Percentiles rank a stretch among this genome's conserved stretches.
These are phyloP conservation scores for Pangasius djambal DNA, from an alignment of 2,797 vertebrate genomes.

Conservation along the genomic window DNA sequence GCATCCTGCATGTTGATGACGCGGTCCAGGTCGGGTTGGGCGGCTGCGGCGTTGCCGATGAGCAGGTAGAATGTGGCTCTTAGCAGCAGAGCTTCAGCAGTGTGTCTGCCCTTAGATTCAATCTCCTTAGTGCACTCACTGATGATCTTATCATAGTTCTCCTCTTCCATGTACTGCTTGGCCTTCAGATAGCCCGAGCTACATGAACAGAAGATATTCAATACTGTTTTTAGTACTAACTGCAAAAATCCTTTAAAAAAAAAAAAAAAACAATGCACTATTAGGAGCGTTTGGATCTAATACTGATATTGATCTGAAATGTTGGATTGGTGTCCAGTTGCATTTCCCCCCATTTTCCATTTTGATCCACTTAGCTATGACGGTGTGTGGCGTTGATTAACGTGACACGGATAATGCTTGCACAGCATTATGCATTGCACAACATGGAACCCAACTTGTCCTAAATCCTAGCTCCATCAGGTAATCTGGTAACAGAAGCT, in stretches of 20 bases:
- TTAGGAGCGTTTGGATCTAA: background rate
- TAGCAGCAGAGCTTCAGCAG: slow-evolving; percentile 91
- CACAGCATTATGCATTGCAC: too few relatives aligned
- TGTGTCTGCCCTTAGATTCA: slow-evolving; percentile 87
- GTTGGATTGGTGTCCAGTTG: background rate
- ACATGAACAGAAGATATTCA: slow-evolving; percentile 21
- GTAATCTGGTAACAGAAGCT: background rate
- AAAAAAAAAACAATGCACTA: background rate
- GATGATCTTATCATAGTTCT: slow-evolving; percentile 99
- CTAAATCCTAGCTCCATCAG: background rate
- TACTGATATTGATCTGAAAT: background rate
- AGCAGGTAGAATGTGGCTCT: slow-evolving; percentile 97
- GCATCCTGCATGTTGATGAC: slow-evolving; percentile 93
- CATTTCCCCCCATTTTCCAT: background rate
- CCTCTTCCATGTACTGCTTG: slow-evolving; percentile 99
- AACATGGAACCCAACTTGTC: background rate
- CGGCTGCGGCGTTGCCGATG: slow-evolving; percentile 91
- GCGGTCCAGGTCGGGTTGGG: slow-evolving; percentile 93
- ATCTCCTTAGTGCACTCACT: slow-evolving; percentile 98
- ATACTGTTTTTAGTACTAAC: background rate
- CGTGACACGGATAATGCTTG: background rate
- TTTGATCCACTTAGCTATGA: background rate
- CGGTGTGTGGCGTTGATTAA: background rate
- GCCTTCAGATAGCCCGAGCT: slow-evolving; percentile 97
- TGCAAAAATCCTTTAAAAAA: background rate